Base-by-base conservation (phyloP, 1,140 invertebrate species). In the Aphaenogaster rudis region DNA sequence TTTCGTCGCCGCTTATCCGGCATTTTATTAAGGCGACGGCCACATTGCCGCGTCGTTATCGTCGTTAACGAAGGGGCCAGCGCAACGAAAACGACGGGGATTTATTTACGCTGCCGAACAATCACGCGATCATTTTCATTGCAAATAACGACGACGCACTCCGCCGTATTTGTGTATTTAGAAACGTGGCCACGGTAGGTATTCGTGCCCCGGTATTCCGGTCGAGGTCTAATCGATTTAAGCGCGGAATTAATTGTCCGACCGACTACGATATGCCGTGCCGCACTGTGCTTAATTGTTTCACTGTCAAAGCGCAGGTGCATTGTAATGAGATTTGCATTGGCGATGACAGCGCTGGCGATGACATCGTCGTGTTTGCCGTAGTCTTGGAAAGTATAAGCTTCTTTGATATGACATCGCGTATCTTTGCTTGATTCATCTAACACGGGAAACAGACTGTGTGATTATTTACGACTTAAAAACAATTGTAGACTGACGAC, bases 101-200 rank as follows among this genome's bases (percentile, higher is more conserved):
- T 85, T 89, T 86, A 86, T 39, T 61, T 71, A 42, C 54, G 54
- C 33, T 13, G 45, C 11, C 64, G 57, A 45, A 72, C 66, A 59
- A 50, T 67, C 86, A 86, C 86, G 86, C 86, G 86, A 86, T 81
- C 66, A 86, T 86, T 86, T 86, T 82, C 78, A 71, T 45, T 86
- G 86, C 48, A 86, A 86, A 82, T 69, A 79, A 80, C 84, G 64
- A 61, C 36, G 42, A 15, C 61, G 42, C 74, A 82, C 61, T 74
- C 42, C 67, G 42, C 17, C 63, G 61, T 69, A 59, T 86, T 86
- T 77, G 74, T 86, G 66, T 50, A 50, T 69, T 69, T 50, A 28
- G 64, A 52, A 42, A 69, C 33, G 45, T 80, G 67, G 54, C 67
- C 50, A 45, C 77, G 50, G 28, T 17, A 80, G 50, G 28, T 17